A percentile compares a stretch with the other conserved stretches of the same genome.
Conservation (phyloP, 2,113 vertebrate genomes). For the Amphilophus citrinellus region DNA sequence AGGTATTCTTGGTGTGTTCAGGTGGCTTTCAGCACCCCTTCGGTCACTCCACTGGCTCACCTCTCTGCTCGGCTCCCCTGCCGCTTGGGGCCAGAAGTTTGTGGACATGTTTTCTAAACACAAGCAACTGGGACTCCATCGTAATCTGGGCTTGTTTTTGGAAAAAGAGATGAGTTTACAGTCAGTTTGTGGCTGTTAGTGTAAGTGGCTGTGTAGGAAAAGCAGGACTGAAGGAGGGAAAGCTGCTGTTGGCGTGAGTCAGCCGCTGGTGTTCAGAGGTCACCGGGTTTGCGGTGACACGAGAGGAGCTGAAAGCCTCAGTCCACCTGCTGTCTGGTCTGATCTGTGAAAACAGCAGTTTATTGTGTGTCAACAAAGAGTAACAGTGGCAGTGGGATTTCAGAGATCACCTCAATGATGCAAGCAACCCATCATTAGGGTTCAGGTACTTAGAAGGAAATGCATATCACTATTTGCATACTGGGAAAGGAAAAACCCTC, state of each 20-base stretch:
- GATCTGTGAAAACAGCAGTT: slow-evolving; percentile 29
- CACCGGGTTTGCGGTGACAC: slow-evolving; percentile 49
- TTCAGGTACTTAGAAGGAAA: slow-evolving; percentile 32
- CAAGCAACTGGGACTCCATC: slow-evolving; percentile 68
- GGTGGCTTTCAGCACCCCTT: slow-evolving; percentile 53
- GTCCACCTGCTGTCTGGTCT: slow-evolving; percentile 56
- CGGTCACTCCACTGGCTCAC: slow-evolving; percentile 45
- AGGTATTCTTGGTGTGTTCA: slow-evolving; percentile 58
- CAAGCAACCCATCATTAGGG: slow-evolving; percentile 8
- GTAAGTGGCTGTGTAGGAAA: slow-evolving; percentile 16
- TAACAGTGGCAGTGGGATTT: not conserved
- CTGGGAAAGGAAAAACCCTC: slow-evolving; percentile 11
- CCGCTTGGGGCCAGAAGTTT: slow-evolving; percentile 51
- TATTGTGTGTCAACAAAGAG: slow-evolving; percentile 38
- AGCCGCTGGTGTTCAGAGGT: slow-evolving; percentile 20
- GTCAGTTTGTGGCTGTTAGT: slow-evolving; percentile 50
- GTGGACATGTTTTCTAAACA: slow-evolving; percentile 81
- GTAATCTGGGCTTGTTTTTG: slow-evolving; percentile 62
- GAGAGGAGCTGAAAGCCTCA: slow-evolving; percentile 20
- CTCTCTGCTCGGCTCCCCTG: slow-evolving; percentile 24
- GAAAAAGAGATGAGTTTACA: slow-evolving; percentile 46
- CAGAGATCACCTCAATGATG: slow-evolving; percentile 7
- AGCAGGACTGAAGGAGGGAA: slow-evolving; percentile 1
- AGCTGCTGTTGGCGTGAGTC: slow-evolving; percentile 2
- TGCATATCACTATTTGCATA: slow-evolving; percentile 2